These are phyloP conservation scores for Periophthalmodon schlosseri DNA, from an alignment of 2,113 vertebrate species.

Conservation along the genomic window DNA sequence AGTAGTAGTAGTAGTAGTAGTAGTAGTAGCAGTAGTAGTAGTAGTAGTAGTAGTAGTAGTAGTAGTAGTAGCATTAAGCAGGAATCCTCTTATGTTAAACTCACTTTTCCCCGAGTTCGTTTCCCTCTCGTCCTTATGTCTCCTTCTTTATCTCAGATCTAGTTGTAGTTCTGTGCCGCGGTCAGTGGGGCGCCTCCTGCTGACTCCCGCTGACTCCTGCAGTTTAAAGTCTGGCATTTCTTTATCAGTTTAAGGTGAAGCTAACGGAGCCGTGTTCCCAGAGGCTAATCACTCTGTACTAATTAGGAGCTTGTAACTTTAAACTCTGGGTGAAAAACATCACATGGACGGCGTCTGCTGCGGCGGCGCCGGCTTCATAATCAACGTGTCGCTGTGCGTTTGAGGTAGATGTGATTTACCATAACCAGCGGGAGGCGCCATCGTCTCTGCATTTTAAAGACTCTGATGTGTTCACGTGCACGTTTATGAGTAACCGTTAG, in stretches of 20 bases:
- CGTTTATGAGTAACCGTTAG: background rate
- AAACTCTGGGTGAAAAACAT: background rate
- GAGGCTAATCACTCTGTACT: background rate
- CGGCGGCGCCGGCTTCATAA: background rate
- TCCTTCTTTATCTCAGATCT: background rate
- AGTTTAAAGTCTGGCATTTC: background rate
- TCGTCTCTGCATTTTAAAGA: background rate
- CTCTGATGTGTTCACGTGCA: background rate
- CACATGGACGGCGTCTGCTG: background rate
- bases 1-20: no score
- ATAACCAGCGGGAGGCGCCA: background rate
- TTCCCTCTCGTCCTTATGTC: background rate
- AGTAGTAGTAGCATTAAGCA: no score
- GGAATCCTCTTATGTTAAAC: no score
- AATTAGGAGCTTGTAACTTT: background rate
- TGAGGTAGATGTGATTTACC: conserved; percentile 1
- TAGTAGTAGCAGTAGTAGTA: no score
- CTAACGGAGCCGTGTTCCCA: background rate
- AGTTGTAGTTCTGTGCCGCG: background rate
- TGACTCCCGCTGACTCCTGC: background rate
- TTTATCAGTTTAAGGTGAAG: background rate
- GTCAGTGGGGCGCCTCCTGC: background rate
- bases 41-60: no score
- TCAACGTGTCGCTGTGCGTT: background rate
- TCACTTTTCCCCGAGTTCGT: no score